Evolutionary conservation across 2,888 invertebrate species (phyloP), one percentile per base, ranked within the genome.

Genomic region (Spilosoma lubricipeda): DNA sequence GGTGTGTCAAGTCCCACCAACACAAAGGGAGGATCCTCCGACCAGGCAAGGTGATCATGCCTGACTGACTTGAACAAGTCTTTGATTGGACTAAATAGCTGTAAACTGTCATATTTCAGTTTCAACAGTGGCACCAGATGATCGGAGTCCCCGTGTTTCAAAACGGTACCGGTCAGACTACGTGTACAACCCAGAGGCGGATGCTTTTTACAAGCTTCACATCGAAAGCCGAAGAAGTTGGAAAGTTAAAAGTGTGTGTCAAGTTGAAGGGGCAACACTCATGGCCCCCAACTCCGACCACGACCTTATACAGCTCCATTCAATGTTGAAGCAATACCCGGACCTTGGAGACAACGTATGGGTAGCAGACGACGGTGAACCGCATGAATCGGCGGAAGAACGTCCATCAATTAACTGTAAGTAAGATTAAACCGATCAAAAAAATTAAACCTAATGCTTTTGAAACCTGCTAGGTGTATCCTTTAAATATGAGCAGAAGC

Each of bases 121-220:
- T 68, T 77, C 75, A 15, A 67, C 78, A 18, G 63, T 77, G 9
- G 73, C 82, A 13, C 64, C 78, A 13, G 52, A 77, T 4, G 71
- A 80, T 9, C 72, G 80, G 7, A 77, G 83, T 52, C 82, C 82
- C 3, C 45, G 75, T 13, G 63, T 63, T 15, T 80, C 78, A 1
- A 91, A 89, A 73, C 80, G 77, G 0, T 94, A 90, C 73, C 89
- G 94, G 0, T 69, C 75, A 0, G 94, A 94, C 78, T 94, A 94
- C 71, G 87, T 78, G 3, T 94, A 93, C 81, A 91, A 91, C 70
- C 67, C 64, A 1, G 86, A 84, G 56, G 87, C 91, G 0, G 87
- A 92, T 73, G 90, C 93, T 0, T 94, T 91, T 82, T 94, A 94
- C 84, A 94, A 94, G 76, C 82, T 94, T 0, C 94, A 94, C 75